Evolutionary conservation across 2,113 vertebrate genomes (phyloP).

Genomic region (Colaptes auratus): DNA sequence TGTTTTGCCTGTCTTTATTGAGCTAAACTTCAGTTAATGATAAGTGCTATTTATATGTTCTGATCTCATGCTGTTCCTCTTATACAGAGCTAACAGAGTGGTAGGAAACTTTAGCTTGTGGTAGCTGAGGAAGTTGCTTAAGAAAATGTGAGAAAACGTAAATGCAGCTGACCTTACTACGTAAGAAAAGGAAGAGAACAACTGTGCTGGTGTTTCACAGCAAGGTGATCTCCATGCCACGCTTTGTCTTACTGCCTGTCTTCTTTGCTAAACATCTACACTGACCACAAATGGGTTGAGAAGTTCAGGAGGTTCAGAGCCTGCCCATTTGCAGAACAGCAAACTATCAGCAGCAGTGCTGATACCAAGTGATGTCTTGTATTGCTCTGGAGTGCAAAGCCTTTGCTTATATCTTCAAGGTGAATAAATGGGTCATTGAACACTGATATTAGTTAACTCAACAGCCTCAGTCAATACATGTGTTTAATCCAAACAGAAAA

Average conservation of each 20-base stretch:
- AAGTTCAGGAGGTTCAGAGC: background rate
- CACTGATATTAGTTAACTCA: background rate
- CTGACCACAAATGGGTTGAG: background rate
- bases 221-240: background rate
- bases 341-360: background rate
- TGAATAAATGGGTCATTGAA: background rate
- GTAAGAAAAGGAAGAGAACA: background rate
- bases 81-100: background rate
- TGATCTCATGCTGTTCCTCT: background rate
- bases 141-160: background rate
- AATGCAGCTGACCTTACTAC: background rate
- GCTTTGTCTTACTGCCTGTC: background rate
- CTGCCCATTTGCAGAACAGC: background rate
- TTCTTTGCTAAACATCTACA: background rate
- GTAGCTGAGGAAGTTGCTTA: slow-evolving; percentile 21
- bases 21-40: background rate
- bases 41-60: background rate
- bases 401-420: background rate
- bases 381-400: background rate
- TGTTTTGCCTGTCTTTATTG: background rate
- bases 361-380: background rate
- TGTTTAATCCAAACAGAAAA: background rate
- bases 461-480: background rate
- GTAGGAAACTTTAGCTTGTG: background rate
- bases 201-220: background rate